phyloP scores from a whole-genome alignment of 2,888 invertebrate genomes.

The Branchipolynoe longqiensis region DNA sequence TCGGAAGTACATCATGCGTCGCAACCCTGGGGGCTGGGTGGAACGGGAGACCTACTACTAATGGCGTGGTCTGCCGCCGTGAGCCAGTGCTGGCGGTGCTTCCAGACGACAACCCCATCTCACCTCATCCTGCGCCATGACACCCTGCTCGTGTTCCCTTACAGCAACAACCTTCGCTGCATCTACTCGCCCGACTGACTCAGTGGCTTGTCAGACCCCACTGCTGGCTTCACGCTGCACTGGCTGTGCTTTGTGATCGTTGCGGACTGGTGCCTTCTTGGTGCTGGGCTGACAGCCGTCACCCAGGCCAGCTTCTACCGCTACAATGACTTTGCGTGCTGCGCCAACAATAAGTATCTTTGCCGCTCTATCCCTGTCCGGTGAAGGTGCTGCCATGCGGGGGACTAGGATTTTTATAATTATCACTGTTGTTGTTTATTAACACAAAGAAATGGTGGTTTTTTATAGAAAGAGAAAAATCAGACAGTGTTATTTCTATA shows the following conservation, averaged over 20 bases:
- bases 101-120: neutral
- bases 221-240: neutral
- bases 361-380: constrained; percentile 37
- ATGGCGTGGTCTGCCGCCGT: neutral
- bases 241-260: constrained; percentile 21
- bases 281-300: neutral
- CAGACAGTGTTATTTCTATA: too few species aligned
- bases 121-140: neutral
- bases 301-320: constrained; percentile 31
- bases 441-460: too few species aligned
- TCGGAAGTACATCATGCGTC: constrained; percentile 69
- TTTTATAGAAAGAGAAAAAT: too few species aligned
- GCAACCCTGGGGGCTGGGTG: constrained; percentile 70
- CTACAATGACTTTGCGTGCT: constrained; percentile 58
- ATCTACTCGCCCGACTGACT: neutral
- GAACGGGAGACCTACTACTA: constrained; percentile 71
- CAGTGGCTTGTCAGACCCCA: neutral
- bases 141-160: constrained; percentile 22
- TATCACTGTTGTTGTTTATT: too few species aligned
- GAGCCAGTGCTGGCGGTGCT: constrained; percentile 5
- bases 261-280: neutral
- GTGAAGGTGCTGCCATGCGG: neutral
- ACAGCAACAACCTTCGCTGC: constrained; percentile 24
- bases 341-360: constrained; percentile 52
- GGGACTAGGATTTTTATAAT: too few species aligned